phyloP scores from a whole-genome alignment of 2,888 invertebrate genomes.

The Heliconius hortense region DNA sequence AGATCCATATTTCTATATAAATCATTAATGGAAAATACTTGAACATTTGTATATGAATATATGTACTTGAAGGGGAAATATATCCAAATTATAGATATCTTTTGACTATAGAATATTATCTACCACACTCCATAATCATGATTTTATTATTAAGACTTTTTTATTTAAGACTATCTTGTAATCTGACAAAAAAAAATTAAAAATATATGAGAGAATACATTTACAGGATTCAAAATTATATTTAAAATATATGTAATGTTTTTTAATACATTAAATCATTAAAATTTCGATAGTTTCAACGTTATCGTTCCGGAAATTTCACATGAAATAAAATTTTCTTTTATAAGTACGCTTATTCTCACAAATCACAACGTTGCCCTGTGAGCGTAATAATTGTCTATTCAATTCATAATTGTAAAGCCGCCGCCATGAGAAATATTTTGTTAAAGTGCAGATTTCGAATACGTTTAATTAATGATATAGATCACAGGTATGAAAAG shows the following conservation, averaged over 20 bases:
- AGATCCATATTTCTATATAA: slow-evolving; percentile 16
- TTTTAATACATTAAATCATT: not conserved
- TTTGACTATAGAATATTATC: too few relatives aligned
- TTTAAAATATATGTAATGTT: not conserved
- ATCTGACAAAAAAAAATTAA: too few relatives aligned
- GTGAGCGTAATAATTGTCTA: slow-evolving; percentile 48
- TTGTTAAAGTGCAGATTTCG: slow-evolving; percentile 32
- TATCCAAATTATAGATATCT: not conserved
- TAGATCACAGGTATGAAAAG: slow-evolving; percentile 17
- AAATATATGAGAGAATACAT: not conserved
- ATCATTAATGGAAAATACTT: not conserved
- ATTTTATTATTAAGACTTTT: too few relatives aligned
- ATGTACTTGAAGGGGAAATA: not conserved
- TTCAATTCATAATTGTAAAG: slow-evolving; percentile 45
- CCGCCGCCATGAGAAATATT: slow-evolving; percentile 45
- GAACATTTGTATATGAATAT: not conserved
- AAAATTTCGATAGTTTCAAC: slow-evolving; percentile 5
- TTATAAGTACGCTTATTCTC: slow-evolving; percentile 42
- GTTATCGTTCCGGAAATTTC: slow-evolving; percentile 33
- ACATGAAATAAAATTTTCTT: slow-evolving; percentile 43
- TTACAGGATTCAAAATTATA: not conserved
- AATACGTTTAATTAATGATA: slow-evolving; percentile 35
- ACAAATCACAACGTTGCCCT: slow-evolving; percentile 47
- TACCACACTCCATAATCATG: too few relatives aligned
- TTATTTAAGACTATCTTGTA: too few relatives aligned